These are phyloP conservation scores for Podarcis muralis DNA, from an alignment of 2,113 vertebrate genomes.

Conservation along the genomic window DNA sequence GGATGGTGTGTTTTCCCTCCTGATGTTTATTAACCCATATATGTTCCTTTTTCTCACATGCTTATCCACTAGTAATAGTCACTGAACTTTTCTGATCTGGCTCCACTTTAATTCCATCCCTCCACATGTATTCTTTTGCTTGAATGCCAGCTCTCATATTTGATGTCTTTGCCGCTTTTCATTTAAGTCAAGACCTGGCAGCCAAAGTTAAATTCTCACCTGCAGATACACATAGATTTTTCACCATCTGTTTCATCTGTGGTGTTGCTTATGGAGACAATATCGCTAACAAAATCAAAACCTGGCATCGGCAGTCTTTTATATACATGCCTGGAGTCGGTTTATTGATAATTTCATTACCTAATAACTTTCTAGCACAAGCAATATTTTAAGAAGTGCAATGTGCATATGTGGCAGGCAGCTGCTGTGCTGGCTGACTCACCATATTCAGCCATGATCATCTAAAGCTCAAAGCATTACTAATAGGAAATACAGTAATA, in stretches of 20 bases:
- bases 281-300: conserved; percentile 39
- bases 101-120: conserved; percentile 44
- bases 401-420: neutral
- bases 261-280: conserved; percentile 43
- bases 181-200: conserved; percentile 61
- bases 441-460: neutral
- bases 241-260: conserved; percentile 41
- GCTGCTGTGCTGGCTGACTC: neutral
- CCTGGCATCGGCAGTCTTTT: conserved; percentile 24
- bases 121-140: conserved; percentile 50
- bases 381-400: conserved; percentile 42
- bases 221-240: conserved; percentile 2
- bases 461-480: neutral
- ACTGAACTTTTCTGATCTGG: neutral
- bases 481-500: neutral
- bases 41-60: neutral
- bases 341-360: conserved; percentile 67
- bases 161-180: conserved; percentile 60
- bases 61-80: neutral
- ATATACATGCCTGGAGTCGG: conserved; percentile 35
- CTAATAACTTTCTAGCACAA: conserved; percentile 56
- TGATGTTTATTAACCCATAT: neutral
- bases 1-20: neutral
- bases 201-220: conserved; percentile 37
- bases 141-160: conserved; percentile 35